Evolutionary conservation across 2,797 vertebrate genomes (phyloP), one percentile per base, ranked within the genome.

Genomic region (Aulostomus chinensis): DNA sequence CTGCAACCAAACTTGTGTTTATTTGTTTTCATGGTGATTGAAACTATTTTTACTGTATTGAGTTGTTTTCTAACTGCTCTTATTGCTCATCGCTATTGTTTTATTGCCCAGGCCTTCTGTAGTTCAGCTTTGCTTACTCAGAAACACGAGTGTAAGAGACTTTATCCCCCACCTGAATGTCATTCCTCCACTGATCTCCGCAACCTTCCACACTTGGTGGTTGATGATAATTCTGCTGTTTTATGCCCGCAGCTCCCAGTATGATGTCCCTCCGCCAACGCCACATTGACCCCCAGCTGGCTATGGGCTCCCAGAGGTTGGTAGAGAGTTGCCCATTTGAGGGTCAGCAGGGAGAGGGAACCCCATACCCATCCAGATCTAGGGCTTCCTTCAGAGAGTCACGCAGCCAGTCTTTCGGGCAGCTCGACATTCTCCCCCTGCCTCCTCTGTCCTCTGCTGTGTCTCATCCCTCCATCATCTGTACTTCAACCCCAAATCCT

Each of bases 291-390:
- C 88, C 94, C 1, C 94, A 93, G 88, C 91, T 93, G 78, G 86
- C 89, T 77, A 86, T 93, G 73, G 95, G 96, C 93, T 97, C 96
- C 46, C 96, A 97, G 94, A 98, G 96, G 96, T 98, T 97, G 93
- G 96, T 99, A 96, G 96, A 98, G 90, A 84, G 91, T 73, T 89
- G 91, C 66, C 86, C 86, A 29, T 72, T 72, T 78, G 65, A 54
- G 2, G 82, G 90, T 75, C 87, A 88, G 50, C 88, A 83, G 57
- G 92, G 90, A 26, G 85, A 91, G 67, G 88, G 86, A 49, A 76
- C 77, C 48, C 58, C 83, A 7, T 84, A 84, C 68, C 89, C 79
- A 7, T 51, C 84, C 78, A 89, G 92, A 80, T 68, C 93, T 41
- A 89, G 92, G 82, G 76, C 84, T 16, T 67, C 91, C 45, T 74